Evolutionary conservation across 2,113 vertebrate genomes (phyloP).

Genomic region (Pristiophorus japonicus): DNA sequence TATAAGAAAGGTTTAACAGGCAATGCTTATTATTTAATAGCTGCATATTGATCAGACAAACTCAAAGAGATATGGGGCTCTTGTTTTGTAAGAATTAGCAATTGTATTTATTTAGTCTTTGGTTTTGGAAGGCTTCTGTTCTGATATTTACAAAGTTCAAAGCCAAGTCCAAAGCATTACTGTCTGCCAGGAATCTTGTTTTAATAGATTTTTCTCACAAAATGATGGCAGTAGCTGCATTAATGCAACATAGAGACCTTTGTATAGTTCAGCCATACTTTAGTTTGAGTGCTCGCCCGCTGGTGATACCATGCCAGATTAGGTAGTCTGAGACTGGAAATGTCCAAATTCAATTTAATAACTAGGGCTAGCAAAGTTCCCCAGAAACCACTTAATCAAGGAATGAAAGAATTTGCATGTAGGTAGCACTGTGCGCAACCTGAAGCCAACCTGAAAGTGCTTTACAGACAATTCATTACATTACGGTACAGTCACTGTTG

Average conservation of each 20-base stretch:
- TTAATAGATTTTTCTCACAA: neutral
- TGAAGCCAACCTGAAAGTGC: neutral
- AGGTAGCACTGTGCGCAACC: neutral
- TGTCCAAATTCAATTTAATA: neutral
- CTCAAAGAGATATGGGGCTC: too few species aligned
- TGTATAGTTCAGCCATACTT: neutral
- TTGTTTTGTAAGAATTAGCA: too few species aligned
- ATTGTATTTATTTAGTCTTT: too few species aligned
- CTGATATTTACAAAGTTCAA: too few species aligned
- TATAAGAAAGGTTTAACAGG: too few species aligned
- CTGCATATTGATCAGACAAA: too few species aligned
- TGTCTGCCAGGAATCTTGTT: neutral
- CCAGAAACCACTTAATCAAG: neutral
- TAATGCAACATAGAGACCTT: neutral
- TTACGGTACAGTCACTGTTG: neutral
- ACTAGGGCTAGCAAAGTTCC: neutral
- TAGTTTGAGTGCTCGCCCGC: neutral
- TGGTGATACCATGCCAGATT: neutral
- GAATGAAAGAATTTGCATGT: neutral
- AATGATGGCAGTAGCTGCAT: neutral
- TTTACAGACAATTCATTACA: neutral
- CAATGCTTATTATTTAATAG: too few species aligned
- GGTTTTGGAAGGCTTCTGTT: too few species aligned
- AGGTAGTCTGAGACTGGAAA: neutral
- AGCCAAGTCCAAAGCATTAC: too few species aligned